Base-by-base conservation (phyloP, 2,888 invertebrate species). In the Eupithecia subfuscata region DNA sequence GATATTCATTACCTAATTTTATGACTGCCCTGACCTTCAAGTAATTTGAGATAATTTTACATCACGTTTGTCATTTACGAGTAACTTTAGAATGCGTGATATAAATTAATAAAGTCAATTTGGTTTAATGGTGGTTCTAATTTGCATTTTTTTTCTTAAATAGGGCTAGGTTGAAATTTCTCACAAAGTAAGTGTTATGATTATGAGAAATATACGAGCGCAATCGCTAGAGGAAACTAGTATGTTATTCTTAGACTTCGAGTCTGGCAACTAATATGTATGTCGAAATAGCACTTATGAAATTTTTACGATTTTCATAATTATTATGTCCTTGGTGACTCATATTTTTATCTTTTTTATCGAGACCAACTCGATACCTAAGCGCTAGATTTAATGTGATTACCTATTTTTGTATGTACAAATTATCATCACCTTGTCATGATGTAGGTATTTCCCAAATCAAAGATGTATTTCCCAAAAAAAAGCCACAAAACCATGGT, bases 31-130 rank as follows among this genome's bases (percentile, higher is more conserved):
- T 67, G 65, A n/a, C 40, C 65, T 67, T 40, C 5, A 12, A 18
- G 65, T 67, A 67, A 67, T 40, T 40, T 67, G 18, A 67, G 40
- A 67, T 67, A 67, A 67, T 40, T 67, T 67, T 30, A 12, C 40
- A 40, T 22, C 18, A 67, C 40, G 6, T 14, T 48, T 48, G n/a
- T 40, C 18, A 37, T 67, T 30, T 67, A n/a, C n/a, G n/a, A n/a
- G n/a, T n/a, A 22, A 65, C 37, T 65, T 65, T 12, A 37, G n/a
- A 25, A 60, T 56, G 12, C 22, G 56, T 56, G 3, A 56, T 0
- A 56, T 56, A 22, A 56, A 56, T 56, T 56, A 56, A 56, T 56
- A 22, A 56, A 22, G 12, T 56, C 56, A 56, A 56, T 56, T 56
- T 56, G 11, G 52, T 52, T 8, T n/a, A n/a, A 22, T 56, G 12